phyloP scores from a whole-genome alignment of 1,140 invertebrate species.

The Drosophila orosa region DNA sequence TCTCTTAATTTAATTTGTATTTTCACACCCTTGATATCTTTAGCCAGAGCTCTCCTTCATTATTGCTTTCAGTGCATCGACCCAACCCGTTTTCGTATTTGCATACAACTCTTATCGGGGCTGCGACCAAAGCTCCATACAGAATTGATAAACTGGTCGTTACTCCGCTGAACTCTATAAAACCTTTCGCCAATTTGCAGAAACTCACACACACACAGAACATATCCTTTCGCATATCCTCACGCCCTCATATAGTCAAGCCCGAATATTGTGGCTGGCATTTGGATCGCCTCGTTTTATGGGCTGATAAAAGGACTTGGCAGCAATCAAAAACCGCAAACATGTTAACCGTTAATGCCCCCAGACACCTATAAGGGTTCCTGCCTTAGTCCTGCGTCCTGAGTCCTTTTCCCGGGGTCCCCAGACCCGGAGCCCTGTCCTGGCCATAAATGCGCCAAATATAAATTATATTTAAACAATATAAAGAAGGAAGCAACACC shows the following conservation, averaged over 20 bases:
- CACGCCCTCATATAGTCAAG: conserved; percentile 19
- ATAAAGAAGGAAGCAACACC: conserved; percentile 14
- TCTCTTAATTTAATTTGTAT: conserved; percentile 3
- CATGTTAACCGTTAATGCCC: conserved; percentile 81
- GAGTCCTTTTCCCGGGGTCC: conserved; percentile 36
- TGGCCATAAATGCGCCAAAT: conserved; percentile 68
- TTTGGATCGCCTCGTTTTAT: conserved; percentile 56
- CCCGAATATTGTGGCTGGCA: conserved; percentile 20
- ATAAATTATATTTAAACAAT: conserved; percentile 76
- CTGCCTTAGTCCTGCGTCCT: conserved; percentile 30
- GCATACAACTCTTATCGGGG: conserved; percentile 44
- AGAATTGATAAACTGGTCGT: conserved; percentile 53
- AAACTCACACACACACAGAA: conserved; percentile 17
- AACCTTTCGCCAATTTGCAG: conserved; percentile 49
- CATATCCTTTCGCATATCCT: conserved; percentile 1
- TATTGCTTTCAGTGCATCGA: conserved; percentile 31
- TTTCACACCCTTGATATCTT: conserved; percentile 7
- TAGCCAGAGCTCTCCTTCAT: neutral
- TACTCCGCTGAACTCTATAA: conserved; percentile 48
- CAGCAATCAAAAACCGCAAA: conserved; percentile 78
- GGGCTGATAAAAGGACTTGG: conserved; percentile 70
- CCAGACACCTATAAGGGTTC: conserved; percentile 72
- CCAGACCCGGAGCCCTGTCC: conserved; percentile 6
- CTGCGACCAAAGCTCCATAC: conserved; percentile 19
- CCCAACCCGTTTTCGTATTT: conserved; percentile 23